phyloP scores from a whole-genome alignment of 2,113 vertebrate species.

The Chamaea fasciata region DNA sequence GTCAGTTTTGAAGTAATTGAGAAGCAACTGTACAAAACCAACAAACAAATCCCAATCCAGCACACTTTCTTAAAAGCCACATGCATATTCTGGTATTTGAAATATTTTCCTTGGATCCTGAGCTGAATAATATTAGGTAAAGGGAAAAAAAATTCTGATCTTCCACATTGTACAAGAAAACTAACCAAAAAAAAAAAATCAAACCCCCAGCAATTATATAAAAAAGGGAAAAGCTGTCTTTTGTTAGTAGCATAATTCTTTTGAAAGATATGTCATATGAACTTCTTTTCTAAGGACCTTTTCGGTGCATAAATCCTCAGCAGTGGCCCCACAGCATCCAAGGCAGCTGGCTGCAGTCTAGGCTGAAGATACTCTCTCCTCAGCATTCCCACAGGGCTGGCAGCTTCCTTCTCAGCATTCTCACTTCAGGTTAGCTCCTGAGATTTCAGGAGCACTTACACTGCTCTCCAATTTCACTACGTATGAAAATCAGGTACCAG shows the following conservation, averaged over 20 bases:
- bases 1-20: neutral
- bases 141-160: neutral
- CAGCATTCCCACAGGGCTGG: neutral
- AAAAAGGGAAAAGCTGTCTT: neutral
- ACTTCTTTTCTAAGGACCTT: neutral
- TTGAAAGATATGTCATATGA: neutral
- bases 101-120: neutral
- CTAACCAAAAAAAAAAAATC: neutral
- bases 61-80: neutral
- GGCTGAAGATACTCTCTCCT: neutral
- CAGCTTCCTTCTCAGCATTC: neutral
- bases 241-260: neutral
- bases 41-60: neutral
- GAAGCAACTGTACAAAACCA: neutral
- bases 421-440: neutral
- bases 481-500: neutral
- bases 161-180: neutral
- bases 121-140: neutral
- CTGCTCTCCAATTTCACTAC: neutral
- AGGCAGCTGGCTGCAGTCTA: neutral
- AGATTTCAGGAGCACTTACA: neutral
- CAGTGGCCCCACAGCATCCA: neutral
- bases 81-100: neutral
- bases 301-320: neutral
- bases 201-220: neutral